A percentile compares a stretch with the other conserved stretches of the same genome.
phyloP scores from a whole-genome alignment of 2,888 invertebrate species.

The Pelosia muscerda region DNA sequence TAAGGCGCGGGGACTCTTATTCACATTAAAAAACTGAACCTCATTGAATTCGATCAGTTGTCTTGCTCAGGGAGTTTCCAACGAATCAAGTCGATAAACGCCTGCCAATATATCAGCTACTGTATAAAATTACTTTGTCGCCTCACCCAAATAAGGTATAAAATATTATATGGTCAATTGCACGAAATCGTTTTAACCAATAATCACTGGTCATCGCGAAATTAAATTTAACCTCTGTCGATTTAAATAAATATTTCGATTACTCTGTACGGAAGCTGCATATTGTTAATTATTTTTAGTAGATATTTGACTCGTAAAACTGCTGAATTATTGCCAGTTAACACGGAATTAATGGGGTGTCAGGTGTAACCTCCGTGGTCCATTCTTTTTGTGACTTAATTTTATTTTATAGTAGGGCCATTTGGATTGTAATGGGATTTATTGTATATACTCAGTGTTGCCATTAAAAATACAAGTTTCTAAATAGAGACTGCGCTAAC shows the following conservation, averaged over 20 bases:
- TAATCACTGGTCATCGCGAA: slow-evolving; percentile 48
- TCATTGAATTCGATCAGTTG: background rate
- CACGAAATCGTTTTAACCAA: slow-evolving; percentile 46
- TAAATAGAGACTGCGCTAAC: too few species aligned
- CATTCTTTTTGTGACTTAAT: slow-evolving; percentile 68
- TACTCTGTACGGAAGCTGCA: slow-evolving; percentile 64
- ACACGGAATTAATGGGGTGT: slow-evolving; percentile 70
- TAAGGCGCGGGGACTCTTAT: background rate
- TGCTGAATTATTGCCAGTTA: slow-evolving; percentile 70
- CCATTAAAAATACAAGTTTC: background rate
- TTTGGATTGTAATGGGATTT: background rate
- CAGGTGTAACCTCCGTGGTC: slow-evolving; percentile 66
- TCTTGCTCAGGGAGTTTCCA: background rate
- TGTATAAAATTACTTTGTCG: slow-evolving; percentile 34
- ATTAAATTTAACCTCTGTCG: slow-evolving; percentile 50
- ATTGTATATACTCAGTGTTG: background rate
- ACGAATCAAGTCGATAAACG: slow-evolving; percentile 23
- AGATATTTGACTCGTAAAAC: slow-evolving; percentile 75
- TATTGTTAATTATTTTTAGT: slow-evolving; percentile 69
- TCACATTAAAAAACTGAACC: background rate
- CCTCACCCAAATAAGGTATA: slow-evolving; percentile 37
- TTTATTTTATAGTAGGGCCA: slow-evolving; percentile 49
- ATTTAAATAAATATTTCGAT: slow-evolving; percentile 59
- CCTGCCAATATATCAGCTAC: slow-evolving; percentile 26
- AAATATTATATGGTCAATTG: slow-evolving; percentile 38